Evolutionary conservation across 2,797 vertebrate species (phyloP).

Genomic region (Hyperoplus immaculatus): DNA sequence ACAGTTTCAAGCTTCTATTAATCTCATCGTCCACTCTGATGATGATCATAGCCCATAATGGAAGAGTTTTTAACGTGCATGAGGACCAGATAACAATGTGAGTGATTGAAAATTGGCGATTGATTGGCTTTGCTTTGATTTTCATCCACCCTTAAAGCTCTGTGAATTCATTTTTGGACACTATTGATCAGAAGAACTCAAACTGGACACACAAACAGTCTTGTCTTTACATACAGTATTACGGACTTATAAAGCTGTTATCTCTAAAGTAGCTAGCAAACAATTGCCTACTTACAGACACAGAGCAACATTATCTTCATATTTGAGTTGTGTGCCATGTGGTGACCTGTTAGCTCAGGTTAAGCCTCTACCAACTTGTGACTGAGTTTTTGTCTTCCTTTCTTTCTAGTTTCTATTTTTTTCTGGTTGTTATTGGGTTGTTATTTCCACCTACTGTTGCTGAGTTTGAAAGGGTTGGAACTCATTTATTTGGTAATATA

Average conservation of each 20-base stretch:
- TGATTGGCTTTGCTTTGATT: neutral
- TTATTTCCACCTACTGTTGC: neutral
- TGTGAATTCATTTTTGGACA: slow-evolving; percentile 5
- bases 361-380: neutral
- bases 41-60: slow-evolving; percentile 23
- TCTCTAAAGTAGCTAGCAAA: neutral
- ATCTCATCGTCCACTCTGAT: slow-evolving; percentile 24
- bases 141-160: slow-evolving; percentile 21
- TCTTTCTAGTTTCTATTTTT: neutral
- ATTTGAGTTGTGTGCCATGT: neutral
- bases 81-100: slow-evolving; percentile 41
- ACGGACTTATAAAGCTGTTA: neutral
- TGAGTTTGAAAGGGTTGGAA: neutral
- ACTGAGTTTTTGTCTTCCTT: neutral
- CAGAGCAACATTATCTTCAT: neutral
- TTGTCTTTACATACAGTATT: neutral
- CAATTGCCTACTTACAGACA: neutral
- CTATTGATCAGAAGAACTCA: neutral
- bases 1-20: slow-evolving; percentile 66
- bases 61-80: slow-evolving; percentile 46
- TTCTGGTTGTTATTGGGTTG: neutral
- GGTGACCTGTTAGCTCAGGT: neutral
- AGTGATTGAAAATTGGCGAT: slow-evolving; percentile 22
- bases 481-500: neutral
- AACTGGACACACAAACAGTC: neutral